Evolutionary conservation across 2,797 vertebrate genomes (phyloP).

Genomic region (Merluccius polli): DNA sequence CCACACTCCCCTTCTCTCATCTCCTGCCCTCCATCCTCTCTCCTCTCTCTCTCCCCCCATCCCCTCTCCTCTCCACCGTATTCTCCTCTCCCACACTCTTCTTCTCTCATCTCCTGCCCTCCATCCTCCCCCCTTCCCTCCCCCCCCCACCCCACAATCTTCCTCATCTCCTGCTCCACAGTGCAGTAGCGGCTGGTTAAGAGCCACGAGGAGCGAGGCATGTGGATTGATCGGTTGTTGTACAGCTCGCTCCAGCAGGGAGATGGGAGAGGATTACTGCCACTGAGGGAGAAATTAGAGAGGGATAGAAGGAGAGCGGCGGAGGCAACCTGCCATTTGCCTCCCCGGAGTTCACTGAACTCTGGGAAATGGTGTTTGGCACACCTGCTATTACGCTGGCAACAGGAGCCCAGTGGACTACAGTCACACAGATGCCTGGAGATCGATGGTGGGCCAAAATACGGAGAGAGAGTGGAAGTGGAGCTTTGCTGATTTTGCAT

Average conservation of each 20-base stretch:
- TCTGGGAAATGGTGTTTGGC: conserved; percentile 8
- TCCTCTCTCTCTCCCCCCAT: not conserved
- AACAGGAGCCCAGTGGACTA: conserved; percentile 17
- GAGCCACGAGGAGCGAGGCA: not conserved
- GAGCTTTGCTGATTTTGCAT: too few relatives aligned
- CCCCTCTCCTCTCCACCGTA: not conserved
- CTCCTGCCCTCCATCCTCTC: not conserved
- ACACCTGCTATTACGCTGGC: conserved; percentile 13
- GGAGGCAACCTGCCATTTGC: not conserved
- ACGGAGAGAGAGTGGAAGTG: too few relatives aligned
- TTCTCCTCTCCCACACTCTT: not conserved
- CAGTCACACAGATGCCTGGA: conserved; percentile 11
- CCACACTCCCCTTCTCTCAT: not conserved
- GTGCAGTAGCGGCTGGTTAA: not conserved
- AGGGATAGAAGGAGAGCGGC: not conserved
- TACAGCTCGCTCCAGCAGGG: not conserved
- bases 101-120: not conserved
- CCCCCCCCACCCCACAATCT: not conserved
- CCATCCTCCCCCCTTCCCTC: not conserved
- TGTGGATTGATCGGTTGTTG: conserved; percentile 8
- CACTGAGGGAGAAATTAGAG: not conserved
- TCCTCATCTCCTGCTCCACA: too few relatives aligned
- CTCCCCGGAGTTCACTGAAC: not conserved
- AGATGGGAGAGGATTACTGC: conserved; percentile 6
- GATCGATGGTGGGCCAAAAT: conserved; percentile 23